A percentile compares a stretch with the other conserved stretches of the same genome.
These are phyloP conservation scores for Leptocoma aspasia DNA, from an alignment of 2,113 vertebrate species.

Conservation along the genomic window DNA sequence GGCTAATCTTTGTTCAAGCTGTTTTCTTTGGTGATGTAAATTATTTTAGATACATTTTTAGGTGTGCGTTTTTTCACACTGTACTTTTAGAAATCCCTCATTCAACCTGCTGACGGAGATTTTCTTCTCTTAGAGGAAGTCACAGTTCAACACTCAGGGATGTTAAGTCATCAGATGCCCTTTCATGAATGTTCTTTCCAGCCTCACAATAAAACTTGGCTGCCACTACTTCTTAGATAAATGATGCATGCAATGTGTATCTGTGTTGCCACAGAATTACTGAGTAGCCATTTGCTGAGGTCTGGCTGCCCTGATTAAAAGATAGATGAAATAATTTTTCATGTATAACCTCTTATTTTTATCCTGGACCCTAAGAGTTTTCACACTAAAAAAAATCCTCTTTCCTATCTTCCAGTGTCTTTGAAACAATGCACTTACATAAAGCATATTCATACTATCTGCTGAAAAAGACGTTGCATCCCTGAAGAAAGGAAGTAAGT, in stretches of 20 bases:
- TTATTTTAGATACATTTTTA: not conserved
- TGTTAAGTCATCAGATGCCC: not conserved
- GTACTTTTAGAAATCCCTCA: not conserved
- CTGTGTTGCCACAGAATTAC: not conserved
- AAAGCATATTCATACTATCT: not conserved
- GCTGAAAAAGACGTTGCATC: not conserved
- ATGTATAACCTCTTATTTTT: not conserved
- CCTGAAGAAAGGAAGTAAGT: not conserved
- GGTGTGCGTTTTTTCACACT: not conserved
- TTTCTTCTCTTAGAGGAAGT: not conserved
- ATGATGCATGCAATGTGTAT: not conserved
- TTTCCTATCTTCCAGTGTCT: not conserved
- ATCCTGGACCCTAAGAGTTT: not conserved
- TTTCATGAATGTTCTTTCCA: not conserved
- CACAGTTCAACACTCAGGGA: not conserved
- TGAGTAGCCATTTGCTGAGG: not conserved
- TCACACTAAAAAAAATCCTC: not conserved
- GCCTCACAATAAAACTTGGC: not conserved
- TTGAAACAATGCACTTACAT: not conserved
- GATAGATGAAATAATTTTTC: not conserved
- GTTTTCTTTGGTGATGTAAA: not conserved
- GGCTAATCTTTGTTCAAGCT: not conserved
- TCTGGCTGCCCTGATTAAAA: not conserved
- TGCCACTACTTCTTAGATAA: not conserved
- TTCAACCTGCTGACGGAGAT: not conserved